Evolutionary conservation across 2,888 invertebrate genomes (phyloP).

Genomic region (Urechis unicinctus): DNA sequence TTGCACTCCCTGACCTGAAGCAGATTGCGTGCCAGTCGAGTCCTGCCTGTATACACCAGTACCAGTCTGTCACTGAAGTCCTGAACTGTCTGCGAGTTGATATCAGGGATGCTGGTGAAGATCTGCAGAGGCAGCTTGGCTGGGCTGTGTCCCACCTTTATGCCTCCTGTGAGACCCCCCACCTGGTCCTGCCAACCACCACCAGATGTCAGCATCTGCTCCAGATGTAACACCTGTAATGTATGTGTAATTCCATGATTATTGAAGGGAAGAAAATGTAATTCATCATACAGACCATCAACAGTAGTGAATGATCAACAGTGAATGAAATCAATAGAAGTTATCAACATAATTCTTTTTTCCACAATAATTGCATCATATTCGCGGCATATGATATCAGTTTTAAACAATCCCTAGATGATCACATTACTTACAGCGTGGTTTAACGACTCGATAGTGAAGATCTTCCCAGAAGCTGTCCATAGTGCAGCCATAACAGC

Average conservation of each 20-base stretch:
- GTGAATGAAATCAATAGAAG: too few species aligned
- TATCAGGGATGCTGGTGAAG: conserved; percentile 32
- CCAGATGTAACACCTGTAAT: conserved; percentile 53
- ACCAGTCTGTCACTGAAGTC: conserved; percentile 50
- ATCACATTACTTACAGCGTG: too few species aligned
- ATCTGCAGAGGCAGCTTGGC: conserved; percentile 45
- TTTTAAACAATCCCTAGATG: too few species aligned
- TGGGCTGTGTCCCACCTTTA: conserved; percentile 49
- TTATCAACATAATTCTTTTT: too few species aligned
- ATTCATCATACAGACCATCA: too few species aligned
- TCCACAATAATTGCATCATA: too few species aligned
- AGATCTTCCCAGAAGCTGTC: conserved; percentile 44
- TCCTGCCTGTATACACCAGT: conserved; percentile 56
- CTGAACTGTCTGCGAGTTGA: conserved; percentile 30
- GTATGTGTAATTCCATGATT: too few species aligned
- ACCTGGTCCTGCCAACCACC: conserved; percentile 59
- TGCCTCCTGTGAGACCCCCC: conserved; percentile 52
- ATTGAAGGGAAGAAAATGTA: too few species aligned
- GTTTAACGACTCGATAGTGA: conserved; percentile 43
- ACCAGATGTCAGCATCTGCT: conserved; percentile 56
- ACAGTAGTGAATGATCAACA: too few species aligned
- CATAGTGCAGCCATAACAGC: conserved; percentile 53
- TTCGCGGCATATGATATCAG: too few species aligned
- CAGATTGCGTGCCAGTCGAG: conserved; percentile 56
- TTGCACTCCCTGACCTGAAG: too few species aligned